These are phyloP conservation scores for Galeruca laticollis DNA, from an alignment of 2,888 invertebrate species.

Conservation along the genomic window DNA sequence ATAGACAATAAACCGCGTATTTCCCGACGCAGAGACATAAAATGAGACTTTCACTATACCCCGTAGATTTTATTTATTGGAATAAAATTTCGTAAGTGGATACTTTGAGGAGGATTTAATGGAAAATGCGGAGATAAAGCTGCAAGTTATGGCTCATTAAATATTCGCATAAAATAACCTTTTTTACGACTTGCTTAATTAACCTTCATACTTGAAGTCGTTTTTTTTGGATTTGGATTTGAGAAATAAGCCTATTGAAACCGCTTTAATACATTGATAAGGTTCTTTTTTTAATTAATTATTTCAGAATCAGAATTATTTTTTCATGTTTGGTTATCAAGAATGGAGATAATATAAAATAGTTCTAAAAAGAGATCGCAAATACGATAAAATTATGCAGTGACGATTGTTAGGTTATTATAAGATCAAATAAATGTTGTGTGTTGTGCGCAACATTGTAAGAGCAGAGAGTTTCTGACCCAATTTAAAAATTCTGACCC, in stretches of 20 bases:
- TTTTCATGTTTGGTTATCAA: background rate
- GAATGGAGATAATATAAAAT: no score
- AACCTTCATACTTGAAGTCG: constrained; percentile 50
- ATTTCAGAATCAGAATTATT: background rate
- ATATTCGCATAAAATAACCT: constrained; percentile 53
- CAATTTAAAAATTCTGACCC: no score
- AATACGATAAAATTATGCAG: no score
- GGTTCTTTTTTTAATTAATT: constrained; percentile 7
- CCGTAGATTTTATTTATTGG: constrained; percentile 40
- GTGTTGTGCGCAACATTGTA: no score
- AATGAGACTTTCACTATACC: constrained; percentile 19
- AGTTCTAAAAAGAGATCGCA: no score
- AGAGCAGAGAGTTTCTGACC: no score
- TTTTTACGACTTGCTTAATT: constrained; percentile 55
- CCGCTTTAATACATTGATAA: constrained; percentile 14
- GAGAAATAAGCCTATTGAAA: constrained; percentile 10
- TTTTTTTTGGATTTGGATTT: constrained; percentile 37
- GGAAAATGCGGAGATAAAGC: constrained; percentile 52
- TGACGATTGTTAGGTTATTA: no score
- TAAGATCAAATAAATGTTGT: no score
- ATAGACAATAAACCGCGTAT: constrained; percentile 13
- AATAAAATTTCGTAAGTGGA: constrained; percentile 46
- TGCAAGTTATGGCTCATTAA: constrained; percentile 54
- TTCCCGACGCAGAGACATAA: constrained; percentile 6
- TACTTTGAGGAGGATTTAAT: constrained; percentile 52